phyloP scores from a whole-genome alignment of 2,888 invertebrate species.

The Sepiola atlantica region DNA sequence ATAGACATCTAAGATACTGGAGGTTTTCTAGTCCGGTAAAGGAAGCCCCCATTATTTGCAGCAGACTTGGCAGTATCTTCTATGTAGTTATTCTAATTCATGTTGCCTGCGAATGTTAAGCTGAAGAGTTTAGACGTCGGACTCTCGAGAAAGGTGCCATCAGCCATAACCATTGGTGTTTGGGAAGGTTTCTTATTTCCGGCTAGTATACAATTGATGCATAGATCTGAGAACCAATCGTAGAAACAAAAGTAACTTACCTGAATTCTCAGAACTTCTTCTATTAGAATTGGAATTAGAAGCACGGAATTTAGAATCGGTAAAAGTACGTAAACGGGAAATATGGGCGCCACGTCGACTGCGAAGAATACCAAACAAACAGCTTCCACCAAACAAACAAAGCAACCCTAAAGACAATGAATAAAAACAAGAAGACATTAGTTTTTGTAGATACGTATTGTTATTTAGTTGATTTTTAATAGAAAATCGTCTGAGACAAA shows the following conservation, averaged over 20 bases:
- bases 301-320: constrained; percentile 56
- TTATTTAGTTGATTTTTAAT: too few species aligned
- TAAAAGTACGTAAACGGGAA: constrained; percentile 54
- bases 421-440: not conserved
- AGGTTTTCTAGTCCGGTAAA: too few species aligned
- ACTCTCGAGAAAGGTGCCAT: too few species aligned
- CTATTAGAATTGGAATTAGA: constrained; percentile 51
- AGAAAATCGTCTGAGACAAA: too few species aligned
- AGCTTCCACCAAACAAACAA: constrained; percentile 53
- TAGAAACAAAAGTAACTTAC: constrained; percentile 42
- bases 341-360: constrained; percentile 55
- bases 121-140: too few species aligned
- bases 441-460: not conserved
- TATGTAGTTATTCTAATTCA: too few species aligned
- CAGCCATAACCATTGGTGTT: too few species aligned
- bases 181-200: too few species aligned
- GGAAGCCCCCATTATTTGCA: too few species aligned
- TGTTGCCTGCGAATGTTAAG: too few species aligned
- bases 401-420: constrained; percentile 53
- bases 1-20: too few species aligned
- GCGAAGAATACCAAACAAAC: constrained; percentile 54
- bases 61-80: too few species aligned
- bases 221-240: not conserved
- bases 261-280: constrained; percentile 50
- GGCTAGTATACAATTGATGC: not conserved